Evolutionary conservation across 2,113 vertebrate species (phyloP).

Genomic region (Corydoras maculifer): DNA sequence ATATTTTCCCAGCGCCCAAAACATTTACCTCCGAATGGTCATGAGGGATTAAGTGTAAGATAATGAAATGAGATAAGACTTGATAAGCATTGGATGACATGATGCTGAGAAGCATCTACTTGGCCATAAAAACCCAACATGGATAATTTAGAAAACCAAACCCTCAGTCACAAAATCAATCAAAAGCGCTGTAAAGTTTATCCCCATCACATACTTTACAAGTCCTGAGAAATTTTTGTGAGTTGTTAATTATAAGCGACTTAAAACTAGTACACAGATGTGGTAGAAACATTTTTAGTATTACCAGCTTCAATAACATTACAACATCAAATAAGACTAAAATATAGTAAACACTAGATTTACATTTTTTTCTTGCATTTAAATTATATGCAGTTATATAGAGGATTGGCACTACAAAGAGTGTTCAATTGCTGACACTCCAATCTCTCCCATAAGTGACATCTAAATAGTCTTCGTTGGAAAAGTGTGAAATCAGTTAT

Average conservation of each 20-base stretch:
- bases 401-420: conserved; percentile 11
- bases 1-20: too few relatives aligned
- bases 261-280: conserved; percentile 25
- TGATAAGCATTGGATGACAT: too few relatives aligned
- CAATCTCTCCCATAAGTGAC: conserved; percentile 36
- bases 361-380: conserved; percentile 19
- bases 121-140: neutral
- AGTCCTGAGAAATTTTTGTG: conserved; percentile 28
- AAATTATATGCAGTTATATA: conserved; percentile 28
- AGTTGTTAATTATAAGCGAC: conserved; percentile 15
- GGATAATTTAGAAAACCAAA: conserved; percentile 13
- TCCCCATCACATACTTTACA: conserved; percentile 46
- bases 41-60: too few relatives aligned
- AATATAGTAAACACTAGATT: conserved; percentile 9
- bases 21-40: too few relatives aligned
- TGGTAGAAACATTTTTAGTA: neutral
- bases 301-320: too few relatives aligned
- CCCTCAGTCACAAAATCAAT: conserved; percentile 35
- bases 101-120: too few relatives aligned
- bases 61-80: too few relatives aligned
- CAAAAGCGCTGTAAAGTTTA: conserved; percentile 29
- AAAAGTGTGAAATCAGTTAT: conserved; percentile 62
- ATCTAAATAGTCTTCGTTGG: conserved; percentile 44
- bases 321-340: conserved; percentile 1
- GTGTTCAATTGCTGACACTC: conserved; percentile 18